A percentile compares a stretch with the other conserved stretches of the same genome.
Evolutionary conservation across 1,140 invertebrate species (phyloP).

Genomic region (Chymomyza costata): DNA sequence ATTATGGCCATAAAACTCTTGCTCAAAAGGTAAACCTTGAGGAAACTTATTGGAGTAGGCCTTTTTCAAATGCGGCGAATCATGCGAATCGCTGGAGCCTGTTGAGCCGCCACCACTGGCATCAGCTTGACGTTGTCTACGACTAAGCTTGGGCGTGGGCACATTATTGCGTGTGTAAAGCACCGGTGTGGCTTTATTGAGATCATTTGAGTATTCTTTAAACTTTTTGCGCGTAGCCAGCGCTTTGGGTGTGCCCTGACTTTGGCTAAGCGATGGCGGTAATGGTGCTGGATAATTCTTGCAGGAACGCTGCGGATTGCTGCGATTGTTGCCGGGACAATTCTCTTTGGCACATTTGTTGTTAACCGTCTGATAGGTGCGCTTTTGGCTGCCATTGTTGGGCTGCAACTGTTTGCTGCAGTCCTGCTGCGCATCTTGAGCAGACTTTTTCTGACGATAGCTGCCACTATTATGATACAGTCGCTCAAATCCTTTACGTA

Average conservation of each 20-base stretch:
- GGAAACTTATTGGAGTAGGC: constrained; percentile 73
- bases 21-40: constrained; percentile 71
- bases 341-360: constrained; percentile 63
- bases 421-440: too few species aligned
- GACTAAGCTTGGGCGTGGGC: constrained; percentile 51
- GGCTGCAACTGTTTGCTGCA: constrained; percentile 1
- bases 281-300: constrained; percentile 68
- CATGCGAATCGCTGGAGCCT: constrained; percentile 63
- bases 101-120: constrained; percentile 37
- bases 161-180: constrained; percentile 22
- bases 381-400: constrained; percentile 57
- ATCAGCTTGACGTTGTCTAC: constrained; percentile 36
- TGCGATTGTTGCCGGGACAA: constrained; percentile 25
- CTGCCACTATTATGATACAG: too few species aligned
- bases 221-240: constrained; percentile 27
- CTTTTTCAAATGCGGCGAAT: constrained; percentile 66
- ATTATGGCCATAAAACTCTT: constrained; percentile 71
- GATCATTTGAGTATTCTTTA: constrained; percentile 49
- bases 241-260: constrained; percentile 24
- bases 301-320: constrained; percentile 44
- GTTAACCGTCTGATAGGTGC: constrained; percentile 52
- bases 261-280: constrained; percentile 38
- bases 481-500: background rate
- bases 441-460: too few species aligned
- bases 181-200: constrained; percentile 48